Evolutionary conservation across 2,113 vertebrate species (phyloP).

Genomic region (Cinclus cinclus): DNA sequence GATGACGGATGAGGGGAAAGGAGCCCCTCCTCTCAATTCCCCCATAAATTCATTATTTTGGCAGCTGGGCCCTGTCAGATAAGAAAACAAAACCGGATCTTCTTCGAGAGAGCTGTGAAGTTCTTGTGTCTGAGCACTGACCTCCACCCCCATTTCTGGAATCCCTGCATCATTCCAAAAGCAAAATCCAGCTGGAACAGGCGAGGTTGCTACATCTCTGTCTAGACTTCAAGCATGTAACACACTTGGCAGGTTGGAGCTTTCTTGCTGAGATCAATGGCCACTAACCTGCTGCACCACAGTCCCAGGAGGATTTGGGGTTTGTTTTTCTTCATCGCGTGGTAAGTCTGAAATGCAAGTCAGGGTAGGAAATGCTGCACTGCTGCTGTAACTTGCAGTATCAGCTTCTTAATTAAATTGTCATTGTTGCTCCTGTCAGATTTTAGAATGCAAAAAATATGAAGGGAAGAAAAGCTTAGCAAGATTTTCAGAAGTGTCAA

Average conservation of each 20-base stretch:
- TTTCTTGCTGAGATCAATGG: not conserved
- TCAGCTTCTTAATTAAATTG: not conserved
- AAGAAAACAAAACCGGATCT: not conserved
- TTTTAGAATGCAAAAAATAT: not conserved
- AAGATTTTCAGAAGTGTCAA: not conserved
- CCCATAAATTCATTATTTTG: not conserved
- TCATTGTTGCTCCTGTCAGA: not conserved
- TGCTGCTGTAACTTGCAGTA: not conserved
- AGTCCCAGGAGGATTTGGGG: not conserved
- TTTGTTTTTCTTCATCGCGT: not conserved
- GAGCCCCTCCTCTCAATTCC: not conserved
- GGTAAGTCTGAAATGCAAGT: not conserved
- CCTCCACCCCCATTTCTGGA: not conserved
- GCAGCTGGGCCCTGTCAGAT: not conserved
- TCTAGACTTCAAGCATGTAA: constrained; percentile 1
- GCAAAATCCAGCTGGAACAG: not conserved
- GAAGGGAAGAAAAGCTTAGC: not conserved
- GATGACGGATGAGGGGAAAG: accelerated
- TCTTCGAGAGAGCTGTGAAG: not conserved
- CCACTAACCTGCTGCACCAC: not conserved
- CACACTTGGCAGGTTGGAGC: constrained; percentile 35
- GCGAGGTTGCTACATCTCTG: not conserved
- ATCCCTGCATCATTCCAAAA: not conserved
- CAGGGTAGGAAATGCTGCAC: not conserved
- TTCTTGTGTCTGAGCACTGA: not conserved